Conservation (phyloP, 2,113 vertebrate species). For the Ovis aries region ARS-UI_Ramb_v3.0 NC_056055.1:206032501-206033000, state of each 20-base stretch:
- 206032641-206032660: neutral
- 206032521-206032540: slow-evolving; percentile 38
- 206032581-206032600: slow-evolving; percentile 45
- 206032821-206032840: neutral
- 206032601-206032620: slow-evolving; percentile 18
- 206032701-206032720: slow-evolving; percentile 42
- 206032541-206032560: slow-evolving; percentile 19
- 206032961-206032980: slow-evolving; percentile 7
- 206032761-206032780: slow-evolving; percentile 19
- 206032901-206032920: neutral
- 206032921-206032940: neutral
- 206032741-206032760: slow-evolving; percentile 37
- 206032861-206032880: neutral
- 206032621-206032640: slow-evolving; percentile 32
- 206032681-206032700: neutral
- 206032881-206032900: neutral
- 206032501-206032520: slow-evolving; percentile 44
- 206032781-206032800: neutral
- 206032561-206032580: slow-evolving; percentile 32
- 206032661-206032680: slow-evolving; percentile 47
- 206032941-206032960: slow-evolving; percentile 1
- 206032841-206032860: neutral
- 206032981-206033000: neutral
- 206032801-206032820: neutral
- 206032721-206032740: neutral